Evolutionary conservation across 2,113 vertebrate species (phyloP).

Genomic region (Anthoscopus minutus): DNA sequence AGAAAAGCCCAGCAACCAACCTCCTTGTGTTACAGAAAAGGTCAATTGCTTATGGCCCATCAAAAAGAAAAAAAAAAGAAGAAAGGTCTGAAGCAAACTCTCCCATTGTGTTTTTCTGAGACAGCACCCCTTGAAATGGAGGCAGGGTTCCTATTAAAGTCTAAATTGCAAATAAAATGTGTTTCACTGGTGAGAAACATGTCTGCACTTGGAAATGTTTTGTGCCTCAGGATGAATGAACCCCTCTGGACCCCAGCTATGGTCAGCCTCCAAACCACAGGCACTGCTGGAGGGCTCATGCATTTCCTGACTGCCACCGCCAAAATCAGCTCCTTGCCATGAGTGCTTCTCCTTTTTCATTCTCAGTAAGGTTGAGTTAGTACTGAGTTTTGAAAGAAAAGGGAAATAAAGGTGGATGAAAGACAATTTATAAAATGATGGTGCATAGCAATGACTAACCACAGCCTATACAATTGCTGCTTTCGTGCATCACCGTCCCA

Average conservation of each 20-base stretch:
- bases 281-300: rapidly evolving
- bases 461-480: background rate
- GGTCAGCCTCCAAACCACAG: background rate
- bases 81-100: background rate
- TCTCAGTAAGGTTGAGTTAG: background rate
- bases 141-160: background rate
- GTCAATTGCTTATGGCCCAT: background rate
- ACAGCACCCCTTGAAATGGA: background rate
- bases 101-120: background rate
- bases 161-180: background rate
- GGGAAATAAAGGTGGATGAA: background rate
- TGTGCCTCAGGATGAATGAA: rapidly evolving
- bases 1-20: constrained; percentile 10
- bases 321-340: background rate
- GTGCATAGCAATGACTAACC: background rate
- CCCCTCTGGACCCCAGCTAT: background rate
- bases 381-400: background rate
- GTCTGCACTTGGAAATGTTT: background rate
- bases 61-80: background rate
- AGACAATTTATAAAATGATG: background rate
- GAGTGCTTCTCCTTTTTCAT: background rate
- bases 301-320: background rate
- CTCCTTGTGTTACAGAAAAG: background rate
- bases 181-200: background rate
- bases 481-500: background rate